Conservation (phyloP, 1,140 invertebrate species). For the Muscidifurax raptorellus region DNA sequence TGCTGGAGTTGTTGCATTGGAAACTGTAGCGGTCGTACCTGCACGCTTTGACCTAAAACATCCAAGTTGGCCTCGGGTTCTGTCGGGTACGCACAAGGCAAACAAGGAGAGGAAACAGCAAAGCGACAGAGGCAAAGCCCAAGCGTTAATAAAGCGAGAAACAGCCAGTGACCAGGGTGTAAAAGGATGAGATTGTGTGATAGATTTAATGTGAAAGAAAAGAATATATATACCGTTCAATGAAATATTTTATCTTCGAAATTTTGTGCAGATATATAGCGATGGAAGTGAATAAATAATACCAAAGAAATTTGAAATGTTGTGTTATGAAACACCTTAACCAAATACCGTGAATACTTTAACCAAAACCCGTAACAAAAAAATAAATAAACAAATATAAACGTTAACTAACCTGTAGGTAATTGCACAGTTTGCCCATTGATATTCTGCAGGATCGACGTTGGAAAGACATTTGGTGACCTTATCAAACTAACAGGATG, state of each 20-base stretch:
- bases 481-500: constrained; percentile 77
- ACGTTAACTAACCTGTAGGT: constrained; percentile 67
- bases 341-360: neutral
- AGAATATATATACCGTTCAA: neutral
- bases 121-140: constrained; percentile 37
- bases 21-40: constrained; percentile 85
- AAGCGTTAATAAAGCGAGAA: constrained; percentile 44
- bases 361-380: neutral
- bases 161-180: neutral
- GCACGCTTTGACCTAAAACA: constrained; percentile 84
- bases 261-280: neutral
- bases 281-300: neutral
- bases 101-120: constrained; percentile 42
- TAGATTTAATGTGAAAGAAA: neutral
- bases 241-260: neutral
- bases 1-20: constrained; percentile 83
- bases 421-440: constrained; percentile 74
- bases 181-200: neutral
- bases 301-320: neutral
- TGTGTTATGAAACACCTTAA: neutral
- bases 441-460: constrained; percentile 73
- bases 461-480: constrained; percentile 70
- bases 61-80: constrained; percentile 60
- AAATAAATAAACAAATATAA: neutral
- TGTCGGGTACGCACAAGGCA: constrained; percentile 55